Conservation (phyloP, 92 coral and sea anemone species). For the Nematostella vectensis region DNA sequence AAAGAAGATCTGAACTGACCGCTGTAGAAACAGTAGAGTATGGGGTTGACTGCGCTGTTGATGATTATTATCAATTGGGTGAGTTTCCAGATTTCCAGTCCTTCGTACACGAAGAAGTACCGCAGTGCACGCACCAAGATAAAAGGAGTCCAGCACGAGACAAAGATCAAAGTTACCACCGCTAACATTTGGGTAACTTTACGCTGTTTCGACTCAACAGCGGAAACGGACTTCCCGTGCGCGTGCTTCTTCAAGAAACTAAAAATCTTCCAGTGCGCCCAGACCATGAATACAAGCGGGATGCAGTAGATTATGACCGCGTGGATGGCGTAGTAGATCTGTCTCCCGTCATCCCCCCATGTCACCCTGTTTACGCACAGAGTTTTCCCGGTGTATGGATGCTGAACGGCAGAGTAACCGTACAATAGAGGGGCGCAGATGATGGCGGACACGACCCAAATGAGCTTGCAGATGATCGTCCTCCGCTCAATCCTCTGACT, state of each 20-base stretch:
- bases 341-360: conserved; percentile 77
- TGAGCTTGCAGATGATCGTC: conserved; percentile 52
- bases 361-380: conserved; percentile 49
- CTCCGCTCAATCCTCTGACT: conserved; percentile 57
- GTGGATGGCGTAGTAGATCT: conserved; percentile 58
- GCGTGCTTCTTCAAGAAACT: conserved; percentile 52
- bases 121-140: conserved; percentile 61
- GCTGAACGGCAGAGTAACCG: conserved; percentile 40
- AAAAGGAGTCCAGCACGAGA: conserved; percentile 78
- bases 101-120: conserved; percentile 53
- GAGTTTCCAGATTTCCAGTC: conserved; percentile 53
- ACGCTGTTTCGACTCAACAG: conserved; percentile 53
- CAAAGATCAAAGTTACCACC: conserved; percentile 61
- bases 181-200: conserved; percentile 85
- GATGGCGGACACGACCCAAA: conserved; percentile 52
- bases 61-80: conserved; percentile 62
- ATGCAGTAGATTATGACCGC: conserved; percentile 56
- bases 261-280: conserved; percentile 74
- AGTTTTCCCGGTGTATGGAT: conserved; percentile 23
- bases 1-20: conserved; percentile 71
- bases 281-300: conserved; percentile 63
- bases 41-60: conserved; percentile 68
- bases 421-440: conserved; percentile 62
- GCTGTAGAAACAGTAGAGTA: conserved; percentile 80
- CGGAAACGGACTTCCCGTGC: conserved; percentile 13